Evolutionary conservation across 2,888 invertebrate species (phyloP), one percentile per base, ranked within the genome.

Genomic region (Idaea straminata): DNA sequence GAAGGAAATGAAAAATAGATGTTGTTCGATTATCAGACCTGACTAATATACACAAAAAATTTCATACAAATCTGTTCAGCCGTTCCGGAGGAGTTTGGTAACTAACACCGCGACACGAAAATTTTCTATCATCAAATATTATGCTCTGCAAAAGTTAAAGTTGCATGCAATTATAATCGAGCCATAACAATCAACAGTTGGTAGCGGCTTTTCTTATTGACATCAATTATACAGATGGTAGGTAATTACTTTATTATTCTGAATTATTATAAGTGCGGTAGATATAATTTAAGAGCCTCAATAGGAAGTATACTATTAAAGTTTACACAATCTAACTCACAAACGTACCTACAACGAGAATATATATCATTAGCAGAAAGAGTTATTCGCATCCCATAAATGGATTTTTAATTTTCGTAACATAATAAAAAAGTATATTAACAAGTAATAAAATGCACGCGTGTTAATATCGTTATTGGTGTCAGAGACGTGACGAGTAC

Each of bases 401-500:
- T 72, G 74, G 77, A 76, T 81, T 76, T 80, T 84, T 83, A 85
- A 85, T 87, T 78, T 81, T 76, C 77, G 72, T 71, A 47, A 47
- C 47, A 73, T 76, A 75, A 76, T 76, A 73, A 73, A 82, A 79
- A 80, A 78, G 79, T 82, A 83, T 82, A 84, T 84, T 80, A 74
- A 77, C 74, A 76, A 77, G 80, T 89, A 88, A 91, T 89, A 85
- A 84, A 89, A 87, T 87, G 83, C 85, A 82, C 79, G 82, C 81
- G 81, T 87, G 85, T 87, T 84, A 82, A 78, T 84, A 80, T 83
- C 83, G 88, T 86, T 88, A 89, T 92, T 89, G 80, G 89, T 91
- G 89, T 86, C 91, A 85, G 87, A 78, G 77, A 88, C 86, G 87
- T 88, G 88, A 88, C 84, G 86, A 83, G 85, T 85, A 83, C 84